A percentile compares a stretch with the other conserved stretches of the same genome.
These are phyloP conservation scores for Hylaeus anthracinus DNA, from an alignment of 1,140 invertebrate genomes.

Conservation along the genomic window DNA sequence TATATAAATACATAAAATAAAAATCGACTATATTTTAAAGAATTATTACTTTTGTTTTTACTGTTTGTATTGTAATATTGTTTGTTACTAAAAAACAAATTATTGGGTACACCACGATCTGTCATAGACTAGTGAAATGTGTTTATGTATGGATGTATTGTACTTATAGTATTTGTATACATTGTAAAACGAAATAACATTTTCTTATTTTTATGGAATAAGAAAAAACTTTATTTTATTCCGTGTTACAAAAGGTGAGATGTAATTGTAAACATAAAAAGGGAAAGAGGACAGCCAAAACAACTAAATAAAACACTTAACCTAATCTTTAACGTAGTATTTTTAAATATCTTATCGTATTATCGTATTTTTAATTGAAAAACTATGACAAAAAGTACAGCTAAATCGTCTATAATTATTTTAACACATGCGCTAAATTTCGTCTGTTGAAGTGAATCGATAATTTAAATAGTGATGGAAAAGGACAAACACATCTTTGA, in stretches of 20 bases:
- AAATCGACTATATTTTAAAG: no score
- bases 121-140: no score
- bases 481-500: neutral
- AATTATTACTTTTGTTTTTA: no score
- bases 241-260: constrained; percentile 13
- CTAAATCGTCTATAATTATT: neutral
- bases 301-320: constrained; percentile 2
- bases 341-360: no score
- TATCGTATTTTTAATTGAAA: neutral
- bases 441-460: neutral
- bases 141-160: no score
- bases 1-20: no score
- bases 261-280: constrained; percentile 1
- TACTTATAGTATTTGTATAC: neutral
- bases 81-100: no score
- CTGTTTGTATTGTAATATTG: no score
- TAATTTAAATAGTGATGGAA: constrained; percentile 14
- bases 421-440: neutral
- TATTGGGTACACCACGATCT: no score
- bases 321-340: neutral
- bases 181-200: neutral
- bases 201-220: neutral
- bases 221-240: neutral
- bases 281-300: constrained; percentile 11
- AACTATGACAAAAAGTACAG: neutral